phyloP scores from a whole-genome alignment of 2,888 invertebrate species.

The Biston betularia region DNA sequence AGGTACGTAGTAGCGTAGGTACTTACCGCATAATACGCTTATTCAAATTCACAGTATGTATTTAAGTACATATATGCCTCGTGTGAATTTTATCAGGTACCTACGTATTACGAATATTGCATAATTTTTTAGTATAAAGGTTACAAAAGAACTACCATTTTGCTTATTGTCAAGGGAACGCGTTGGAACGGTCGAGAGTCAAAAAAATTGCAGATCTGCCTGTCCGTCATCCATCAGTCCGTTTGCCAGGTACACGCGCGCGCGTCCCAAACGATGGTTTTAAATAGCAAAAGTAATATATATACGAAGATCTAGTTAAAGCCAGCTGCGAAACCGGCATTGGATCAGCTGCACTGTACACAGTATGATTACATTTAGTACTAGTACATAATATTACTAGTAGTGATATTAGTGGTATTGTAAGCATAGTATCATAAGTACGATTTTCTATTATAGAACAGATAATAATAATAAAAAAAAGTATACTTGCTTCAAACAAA shows the following conservation, averaged over 20 bases:
- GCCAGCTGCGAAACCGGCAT: constrained; percentile 62
- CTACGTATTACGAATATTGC: background rate
- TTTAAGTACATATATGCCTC: no score
- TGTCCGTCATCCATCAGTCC: constrained; percentile 4
- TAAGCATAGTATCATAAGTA: no score
- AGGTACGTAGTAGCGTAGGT: background rate
- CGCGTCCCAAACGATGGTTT: constrained; percentile 6
- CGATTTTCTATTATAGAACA: no score
- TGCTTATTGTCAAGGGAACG: background rate
- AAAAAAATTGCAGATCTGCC: background rate
- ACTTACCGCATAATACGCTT: background rate
- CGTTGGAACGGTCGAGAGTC: background rate
- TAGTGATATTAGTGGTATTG: no score
- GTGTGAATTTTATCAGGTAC: constrained; percentile 39
- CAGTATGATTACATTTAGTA: constrained; percentile 6
- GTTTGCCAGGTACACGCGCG: constrained; percentile 16
- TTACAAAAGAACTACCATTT: background rate
- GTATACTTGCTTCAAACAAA: no score
- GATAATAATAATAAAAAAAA: no score
- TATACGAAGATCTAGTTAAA: constrained; percentile 51
- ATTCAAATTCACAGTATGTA: no score
- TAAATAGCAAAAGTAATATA: constrained; percentile 18
- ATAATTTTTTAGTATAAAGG: no score
- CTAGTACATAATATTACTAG: no score
- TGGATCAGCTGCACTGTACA: constrained; percentile 54